Evolutionary conservation across 1,140 invertebrate species (phyloP), one percentile per base, ranked within the genome.

Genomic region (Orius insidiosus): DNA sequence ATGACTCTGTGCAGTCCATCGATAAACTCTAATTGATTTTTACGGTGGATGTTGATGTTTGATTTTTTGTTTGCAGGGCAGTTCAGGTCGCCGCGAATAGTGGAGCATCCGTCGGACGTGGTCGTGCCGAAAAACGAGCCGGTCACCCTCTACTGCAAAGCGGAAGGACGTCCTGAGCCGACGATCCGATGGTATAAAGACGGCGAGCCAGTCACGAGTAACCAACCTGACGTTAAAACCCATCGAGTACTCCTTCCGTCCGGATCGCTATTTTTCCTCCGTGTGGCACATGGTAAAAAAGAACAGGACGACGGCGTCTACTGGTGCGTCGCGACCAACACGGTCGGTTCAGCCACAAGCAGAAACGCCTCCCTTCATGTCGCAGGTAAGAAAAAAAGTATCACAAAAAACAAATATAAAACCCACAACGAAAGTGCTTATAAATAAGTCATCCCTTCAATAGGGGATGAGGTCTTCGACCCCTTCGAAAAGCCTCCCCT

Each of bases 161-260:
- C 92, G 9, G 77, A 78, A 62, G 92, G 92, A 33, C 78, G 85
- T 59, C 92, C 93, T 1, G 87, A 94, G 59, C 92, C 92, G 4
- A 78, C 72, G n/a, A 72, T 95, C 15, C 71, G 77, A 52, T 95
- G 90, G 89, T 78, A 79, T 55, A 92, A 85, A 66, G 83, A 90
- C 59, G 79, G 78, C 7, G 71, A 81, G 49, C 63, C 61, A 5
- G 60, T 85, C 52, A 75, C 78, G 54, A 68, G 80, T 49, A 71
- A 53, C 7, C 43, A 46, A 3, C 50, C 49, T 4, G 52, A 53
- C 2, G 38, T 41, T 4, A 48, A 50, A 13, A 48, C 52, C 3
- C 55, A 58, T 36, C 47, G 55, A 6, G 56, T 58, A 2, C 36
- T 58, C 11, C 11, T 55, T 3, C 52, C 54, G 0, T 53, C 50